A percentile compares a stretch with the other conserved stretches of the same genome.
These are phyloP conservation scores for Hippocampus abdominalis DNA, from an alignment of 2,113 vertebrate genomes.

Conservation along the genomic window DNA sequence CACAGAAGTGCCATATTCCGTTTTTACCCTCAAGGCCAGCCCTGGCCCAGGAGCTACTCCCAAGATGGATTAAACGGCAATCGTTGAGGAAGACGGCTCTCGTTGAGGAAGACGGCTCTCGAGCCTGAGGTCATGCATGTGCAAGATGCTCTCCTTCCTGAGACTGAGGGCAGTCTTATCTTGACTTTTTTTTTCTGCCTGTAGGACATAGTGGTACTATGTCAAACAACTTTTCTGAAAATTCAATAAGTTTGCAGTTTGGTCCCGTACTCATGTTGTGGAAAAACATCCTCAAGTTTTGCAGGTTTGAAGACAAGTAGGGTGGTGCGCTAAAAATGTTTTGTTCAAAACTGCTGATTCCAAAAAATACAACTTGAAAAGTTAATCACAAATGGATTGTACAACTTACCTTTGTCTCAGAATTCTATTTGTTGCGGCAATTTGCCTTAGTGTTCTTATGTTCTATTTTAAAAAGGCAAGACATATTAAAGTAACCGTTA, in stretches of 20 bases:
- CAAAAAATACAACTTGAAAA: neutral
- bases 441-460: no score
- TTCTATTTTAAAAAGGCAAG: no score
- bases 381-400: no score
- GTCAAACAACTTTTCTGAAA: slow-evolving; percentile 24
- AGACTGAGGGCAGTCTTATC: slow-evolving; percentile 36
- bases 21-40: slow-evolving; percentile 38
- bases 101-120: slow-evolving; percentile 38
- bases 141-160: slow-evolving; percentile 29
- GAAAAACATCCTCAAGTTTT: slow-evolving; percentile 10
- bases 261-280: slow-evolving; percentile 9
- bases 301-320: neutral
- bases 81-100: slow-evolving; percentile 47
- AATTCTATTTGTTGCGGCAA: no score
- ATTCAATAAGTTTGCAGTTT: slow-evolving; percentile 16
- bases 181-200: slow-evolving; percentile 4
- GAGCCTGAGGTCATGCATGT: slow-evolving; percentile 42
- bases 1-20: slow-evolving; percentile 12
- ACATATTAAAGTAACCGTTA: no score
- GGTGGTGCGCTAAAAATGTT: no score
- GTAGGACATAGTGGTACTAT: slow-evolving; percentile 12
- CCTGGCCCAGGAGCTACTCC: slow-evolving; percentile 26
- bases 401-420: no score
- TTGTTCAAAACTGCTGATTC: no score
- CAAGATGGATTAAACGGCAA: slow-evolving; percentile 63